phyloP scores from a whole-genome alignment of 2,888 invertebrate genomes.

The Temnothorax unifasciatus region DNA sequence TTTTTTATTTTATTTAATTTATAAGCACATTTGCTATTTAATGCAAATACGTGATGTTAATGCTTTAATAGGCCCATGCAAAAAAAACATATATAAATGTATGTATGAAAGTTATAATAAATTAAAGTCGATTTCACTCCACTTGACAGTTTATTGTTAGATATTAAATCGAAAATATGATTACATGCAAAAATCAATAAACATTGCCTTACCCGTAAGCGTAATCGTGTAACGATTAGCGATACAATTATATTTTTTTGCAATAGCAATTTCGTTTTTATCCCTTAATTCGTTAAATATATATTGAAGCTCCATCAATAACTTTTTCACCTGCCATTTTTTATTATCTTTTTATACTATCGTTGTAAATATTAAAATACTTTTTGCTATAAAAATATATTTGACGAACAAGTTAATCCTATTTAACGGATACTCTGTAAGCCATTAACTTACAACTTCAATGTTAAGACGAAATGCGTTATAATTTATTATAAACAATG shows the following conservation, averaged over 20 bases:
- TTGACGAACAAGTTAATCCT: neutral
- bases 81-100: too few species aligned
- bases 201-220: neutral
- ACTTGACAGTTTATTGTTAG: neutral
- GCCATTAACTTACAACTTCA: neutral
- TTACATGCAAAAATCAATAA: neutral
- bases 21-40: neutral
- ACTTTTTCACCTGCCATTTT: neutral
- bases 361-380: neutral
- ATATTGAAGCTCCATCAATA: neutral
- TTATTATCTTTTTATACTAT: neutral
- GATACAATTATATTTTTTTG: neutral
- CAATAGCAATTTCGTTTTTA: slow-evolving; percentile 28
- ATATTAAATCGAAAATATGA: neutral
- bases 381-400: neutral
- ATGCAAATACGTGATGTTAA: neutral
- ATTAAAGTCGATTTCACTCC: too few species aligned
- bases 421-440: neutral
- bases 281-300: neutral
- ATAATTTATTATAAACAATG: neutral
- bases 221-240: neutral
- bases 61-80: neutral
- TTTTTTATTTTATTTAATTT: neutral
- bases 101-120: too few species aligned
- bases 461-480: neutral